A percentile compares a stretch with the other conserved stretches of the same genome.
Conservation (phyloP, 1,140 invertebrate genomes). For the Hylaeus volcanicus region DNA sequence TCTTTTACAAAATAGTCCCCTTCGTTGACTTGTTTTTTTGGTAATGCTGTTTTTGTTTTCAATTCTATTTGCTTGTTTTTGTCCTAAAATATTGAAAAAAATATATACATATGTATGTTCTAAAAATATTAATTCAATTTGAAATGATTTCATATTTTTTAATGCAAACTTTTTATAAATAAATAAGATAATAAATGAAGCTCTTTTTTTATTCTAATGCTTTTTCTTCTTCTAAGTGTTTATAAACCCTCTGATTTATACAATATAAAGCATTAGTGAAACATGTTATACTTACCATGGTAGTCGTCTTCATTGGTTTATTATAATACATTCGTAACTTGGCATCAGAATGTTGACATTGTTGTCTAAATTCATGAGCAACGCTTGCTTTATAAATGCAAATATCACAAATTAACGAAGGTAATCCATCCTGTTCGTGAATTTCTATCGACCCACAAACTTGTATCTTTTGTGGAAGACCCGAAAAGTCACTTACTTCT, state of each 20-base stretch:
- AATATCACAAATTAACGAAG: constrained; percentile 75
- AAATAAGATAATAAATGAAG: too few relatives aligned
- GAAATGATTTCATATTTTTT: too few relatives aligned
- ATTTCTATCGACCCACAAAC: constrained; percentile 76
- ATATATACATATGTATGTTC: background rate
- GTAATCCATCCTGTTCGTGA: constrained; percentile 76
- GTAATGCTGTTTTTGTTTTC: constrained; percentile 63
- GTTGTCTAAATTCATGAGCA: constrained; percentile 77
- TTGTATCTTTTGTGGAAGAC: constrained; percentile 75
- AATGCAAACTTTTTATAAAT: too few relatives aligned
- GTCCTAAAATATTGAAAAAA: constrained; percentile 64
- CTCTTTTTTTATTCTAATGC: too few relatives aligned
- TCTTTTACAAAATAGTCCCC: constrained; percentile 75
- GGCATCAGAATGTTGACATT: constrained; percentile 77
- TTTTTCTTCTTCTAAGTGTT: too few relatives aligned
- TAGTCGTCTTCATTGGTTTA: constrained; percentile 72
- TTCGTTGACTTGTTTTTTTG: constrained; percentile 63
- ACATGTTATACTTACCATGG: constrained; percentile 63
- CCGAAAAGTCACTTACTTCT: constrained; percentile 62
- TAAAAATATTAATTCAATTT: too few relatives aligned
- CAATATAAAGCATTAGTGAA: background rate
- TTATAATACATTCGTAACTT: constrained; percentile 74
- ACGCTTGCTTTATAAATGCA: constrained; percentile 77
- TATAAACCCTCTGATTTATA: too few relatives aligned
- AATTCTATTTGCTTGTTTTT: constrained; percentile 76